A percentile compares a stretch with the other conserved stretches of the same genome.
Evolutionary conservation across 2,797 vertebrate genomes (phyloP).

Genomic region (Betta splendens): DNA sequence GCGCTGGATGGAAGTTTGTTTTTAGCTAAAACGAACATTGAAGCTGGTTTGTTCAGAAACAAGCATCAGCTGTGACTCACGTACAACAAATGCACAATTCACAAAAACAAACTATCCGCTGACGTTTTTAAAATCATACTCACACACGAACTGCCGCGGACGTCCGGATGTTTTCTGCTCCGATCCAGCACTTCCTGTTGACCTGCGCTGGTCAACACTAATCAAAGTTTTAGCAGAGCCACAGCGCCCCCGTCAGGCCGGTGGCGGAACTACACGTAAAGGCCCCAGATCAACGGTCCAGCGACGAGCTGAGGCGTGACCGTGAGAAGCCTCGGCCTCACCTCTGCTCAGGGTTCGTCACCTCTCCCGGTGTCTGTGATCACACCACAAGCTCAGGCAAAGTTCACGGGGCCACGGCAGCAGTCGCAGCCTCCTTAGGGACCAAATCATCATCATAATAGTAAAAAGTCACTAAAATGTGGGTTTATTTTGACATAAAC

Average conservation of each 20-base stretch:
- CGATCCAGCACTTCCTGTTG: constrained; percentile 15
- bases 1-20: too few species aligned
- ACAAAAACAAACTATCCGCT: too few species aligned
- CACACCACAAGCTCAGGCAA: constrained; percentile 50
- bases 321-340: constrained; percentile 72
- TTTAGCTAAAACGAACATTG: not conserved
- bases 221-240: not conserved
- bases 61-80: not conserved
- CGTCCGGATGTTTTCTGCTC: too few species aligned
- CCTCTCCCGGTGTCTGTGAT: constrained; percentile 61
- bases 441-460: too few species aligned
- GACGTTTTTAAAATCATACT: not conserved
- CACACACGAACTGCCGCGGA: not conserved
- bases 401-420: constrained; percentile 40
- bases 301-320: constrained; percentile 55
- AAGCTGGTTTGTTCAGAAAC: not conserved
- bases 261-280: not conserved
- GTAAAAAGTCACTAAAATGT: too few species aligned
- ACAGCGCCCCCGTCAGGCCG: constrained; percentile 17
- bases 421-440: too few species aligned
- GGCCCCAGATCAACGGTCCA: not conserved
- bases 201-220: not conserved
- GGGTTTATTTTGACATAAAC: too few species aligned
- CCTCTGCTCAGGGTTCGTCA: constrained; percentile 40
- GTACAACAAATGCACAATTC: too few species aligned